These are phyloP conservation scores for Hirundichthys speculiger DNA, from an alignment of 2,113 vertebrate genomes.

Conservation along the genomic window DNA sequence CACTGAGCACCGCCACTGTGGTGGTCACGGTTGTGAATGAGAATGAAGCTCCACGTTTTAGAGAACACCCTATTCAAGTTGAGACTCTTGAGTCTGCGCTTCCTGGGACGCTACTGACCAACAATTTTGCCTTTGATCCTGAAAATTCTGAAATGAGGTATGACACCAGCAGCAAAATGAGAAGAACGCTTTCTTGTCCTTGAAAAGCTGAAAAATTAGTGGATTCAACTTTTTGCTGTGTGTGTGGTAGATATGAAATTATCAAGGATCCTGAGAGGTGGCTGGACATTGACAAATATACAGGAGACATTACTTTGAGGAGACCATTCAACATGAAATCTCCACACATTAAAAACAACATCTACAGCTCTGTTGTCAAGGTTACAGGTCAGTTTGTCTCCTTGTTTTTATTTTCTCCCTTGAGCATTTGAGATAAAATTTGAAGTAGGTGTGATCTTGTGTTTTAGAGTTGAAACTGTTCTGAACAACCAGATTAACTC, in stretches of 20 bases:
- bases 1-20: slow-evolving; percentile 80
- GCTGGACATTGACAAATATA: slow-evolving; percentile 82
- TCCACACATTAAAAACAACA: slow-evolving; percentile 82
- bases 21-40: slow-evolving; percentile 83
- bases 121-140: slow-evolving; percentile 86
- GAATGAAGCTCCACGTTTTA: slow-evolving; percentile 90
- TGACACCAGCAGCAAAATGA: slow-evolving; percentile 5
- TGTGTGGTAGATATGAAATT: slow-evolving; percentile 83
- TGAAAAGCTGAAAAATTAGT: background rate
- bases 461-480: no score
- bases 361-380: slow-evolving; percentile 86
- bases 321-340: slow-evolving; percentile 84
- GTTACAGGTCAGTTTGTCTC: slow-evolving; percentile 84
- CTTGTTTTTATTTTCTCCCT: background rate
- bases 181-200: background rate
- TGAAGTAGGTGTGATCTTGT: no score
- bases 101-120: slow-evolving; percentile 83
- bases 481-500: no score
- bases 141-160: slow-evolving; percentile 86
- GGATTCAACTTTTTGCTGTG: background rate
- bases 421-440: background rate
- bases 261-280: slow-evolving; percentile 88
- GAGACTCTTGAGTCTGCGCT: slow-evolving; percentile 83
- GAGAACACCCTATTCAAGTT: slow-evolving; percentile 83
- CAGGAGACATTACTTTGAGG: slow-evolving; percentile 82